phyloP scores from a whole-genome alignment of 92 coral and sea anemone genomes.

The Parazoanthus atlanticus region DNA sequence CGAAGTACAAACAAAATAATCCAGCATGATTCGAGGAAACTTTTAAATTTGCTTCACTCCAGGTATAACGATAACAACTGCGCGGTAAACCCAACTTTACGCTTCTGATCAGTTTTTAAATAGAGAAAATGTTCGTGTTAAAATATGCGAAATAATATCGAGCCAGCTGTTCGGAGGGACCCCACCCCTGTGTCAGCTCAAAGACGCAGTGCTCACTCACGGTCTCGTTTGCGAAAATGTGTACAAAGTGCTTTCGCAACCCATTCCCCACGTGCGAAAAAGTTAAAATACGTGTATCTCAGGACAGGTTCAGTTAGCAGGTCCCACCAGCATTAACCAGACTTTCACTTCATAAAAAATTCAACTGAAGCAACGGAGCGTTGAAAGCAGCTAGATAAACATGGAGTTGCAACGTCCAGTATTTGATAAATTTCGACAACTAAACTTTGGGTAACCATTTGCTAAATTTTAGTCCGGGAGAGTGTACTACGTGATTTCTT shows the following conservation, averaged over 20 bases:
- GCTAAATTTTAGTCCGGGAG: constrained; percentile 8
- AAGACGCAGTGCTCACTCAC: not conserved
- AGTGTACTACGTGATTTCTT: not conserved
- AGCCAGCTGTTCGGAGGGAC: constrained; percentile 26
- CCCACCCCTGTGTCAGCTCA: constrained; percentile 25
- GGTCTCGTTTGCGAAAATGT: not conserved
- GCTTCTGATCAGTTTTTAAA: not conserved
- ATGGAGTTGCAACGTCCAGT: constrained; percentile 47
- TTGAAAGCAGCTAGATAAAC: constrained; percentile 87
- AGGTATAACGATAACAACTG: not conserved
- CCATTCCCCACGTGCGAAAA: constrained; percentile 32
- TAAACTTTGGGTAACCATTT: constrained; percentile 33
- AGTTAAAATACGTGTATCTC: constrained; percentile 20
- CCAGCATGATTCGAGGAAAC: not conserved
- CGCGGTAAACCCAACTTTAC: not conserved
- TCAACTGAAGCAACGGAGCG: constrained; percentile 82
- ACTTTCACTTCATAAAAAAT: constrained; percentile 73
- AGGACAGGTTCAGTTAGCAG: constrained; percentile 6
- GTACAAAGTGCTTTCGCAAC: not conserved
- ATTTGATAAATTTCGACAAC: constrained; percentile 40
- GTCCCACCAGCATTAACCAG: constrained; percentile 36
- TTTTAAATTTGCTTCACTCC: not conserved
- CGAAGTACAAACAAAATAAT: not conserved
- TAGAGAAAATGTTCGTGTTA: not conserved
- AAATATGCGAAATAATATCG: constrained; percentile 4